These are phyloP conservation scores for Mallotus villosus DNA, from an alignment of 2,797 vertebrate genomes.

Conservation along the genomic window DNA sequence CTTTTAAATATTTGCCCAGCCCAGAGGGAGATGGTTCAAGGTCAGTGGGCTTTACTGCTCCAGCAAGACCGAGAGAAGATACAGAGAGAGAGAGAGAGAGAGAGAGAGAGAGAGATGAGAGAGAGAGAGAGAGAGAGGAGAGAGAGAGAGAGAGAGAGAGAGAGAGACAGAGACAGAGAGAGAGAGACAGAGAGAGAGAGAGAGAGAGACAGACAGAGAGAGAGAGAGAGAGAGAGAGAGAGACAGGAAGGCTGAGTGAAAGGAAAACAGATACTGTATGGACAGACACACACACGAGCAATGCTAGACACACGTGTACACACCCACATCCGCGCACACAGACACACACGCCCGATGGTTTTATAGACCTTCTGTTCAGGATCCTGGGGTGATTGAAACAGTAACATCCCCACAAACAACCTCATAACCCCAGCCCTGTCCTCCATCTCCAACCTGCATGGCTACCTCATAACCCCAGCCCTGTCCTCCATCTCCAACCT, in stretches of 20 bases:
- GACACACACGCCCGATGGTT: neutral
- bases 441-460: neutral
- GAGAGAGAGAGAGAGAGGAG: too few species aligned
- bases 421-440: neutral
- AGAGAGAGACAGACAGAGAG: too few species aligned
- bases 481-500: neutral
- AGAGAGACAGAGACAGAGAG: too few species aligned
- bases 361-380: slow-evolving; percentile 22
- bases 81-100: too few species aligned
- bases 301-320: neutral
- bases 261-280: neutral
- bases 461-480: neutral
- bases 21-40: slow-evolving; percentile 48
- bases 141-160: too few species aligned
- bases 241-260: neutral
- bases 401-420: slow-evolving; percentile 33
- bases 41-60: slow-evolving; percentile 36
- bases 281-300: neutral
- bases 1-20: slow-evolving; percentile 60
- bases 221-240: neutral
- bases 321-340: neutral
- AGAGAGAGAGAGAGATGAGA: too few species aligned
- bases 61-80: neutral
- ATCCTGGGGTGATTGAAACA: slow-evolving; percentile 35
- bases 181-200: too few species aligned